Evolutionary conservation across 2,113 vertebrate genomes (phyloP), one percentile per base, ranked within the genome.

Genomic region (Urocynchramus pylzowi): DNA sequence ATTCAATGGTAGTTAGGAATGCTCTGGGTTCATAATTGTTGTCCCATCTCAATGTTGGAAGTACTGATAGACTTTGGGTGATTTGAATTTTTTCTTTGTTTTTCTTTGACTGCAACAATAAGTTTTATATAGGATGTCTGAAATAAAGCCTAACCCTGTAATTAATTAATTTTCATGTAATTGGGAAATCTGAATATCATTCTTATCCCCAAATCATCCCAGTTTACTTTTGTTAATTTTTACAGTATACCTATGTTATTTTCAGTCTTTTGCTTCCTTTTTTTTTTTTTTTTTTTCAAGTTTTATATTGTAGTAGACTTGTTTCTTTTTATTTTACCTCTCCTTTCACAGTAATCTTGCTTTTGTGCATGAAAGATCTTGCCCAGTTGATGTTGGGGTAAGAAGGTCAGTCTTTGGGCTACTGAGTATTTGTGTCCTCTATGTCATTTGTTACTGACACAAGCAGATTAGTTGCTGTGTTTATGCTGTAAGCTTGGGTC

Each of bases 351-450:
- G 37, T 65, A 35, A 31, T 76, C 31, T 31, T 79, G 26, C 18
- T 12, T 9, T 69, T 49, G 9, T 56, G n/a, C 41, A 10, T 85
- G 71, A 39, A 82, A 56, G 22, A 27, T 16, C 9, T 45, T 73
- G 31, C 41, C 37, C 44, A 41, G 0, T 47, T 24, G 23, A 1
- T 2, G 0, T 0, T 49, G 47, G 9, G 23, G 22, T 18, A 50
- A 53, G 44, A 41, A 81, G 59, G 24, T 24, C 35, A 78, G 26
- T 63, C 47, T 74, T 45, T 75, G 52, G 57, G n/a, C 47, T 74
- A 21, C 44, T 71, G 10, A 37, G 23, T 53, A 11, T 67, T 59
- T 2, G 1, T 60, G 30, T 73, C 21, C 33, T 81, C 10, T 67
- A 0, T 39, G 57, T 73, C 28, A 11, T 84, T 78, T 68, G 56